Conservation (phyloP, 2,113 vertebrate species). For the Nannospalax galili region DNA sequence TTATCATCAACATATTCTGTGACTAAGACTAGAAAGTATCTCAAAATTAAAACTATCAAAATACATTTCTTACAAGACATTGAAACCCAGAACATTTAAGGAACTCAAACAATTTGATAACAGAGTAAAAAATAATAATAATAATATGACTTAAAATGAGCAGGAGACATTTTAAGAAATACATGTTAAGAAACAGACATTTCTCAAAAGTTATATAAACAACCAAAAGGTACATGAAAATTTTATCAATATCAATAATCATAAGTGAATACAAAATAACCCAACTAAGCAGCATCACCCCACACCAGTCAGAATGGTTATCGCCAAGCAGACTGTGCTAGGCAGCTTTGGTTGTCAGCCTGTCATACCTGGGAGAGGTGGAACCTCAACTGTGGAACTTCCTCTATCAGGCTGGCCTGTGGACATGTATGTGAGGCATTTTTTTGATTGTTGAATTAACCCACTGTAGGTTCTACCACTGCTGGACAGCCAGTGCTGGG, state of each 20-base stretch:
- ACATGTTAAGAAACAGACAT: background rate
- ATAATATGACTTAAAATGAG: background rate
- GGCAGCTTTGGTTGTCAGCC: too few species aligned
- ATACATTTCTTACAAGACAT: background rate
- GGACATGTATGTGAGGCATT: too few species aligned
- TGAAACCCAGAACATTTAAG: background rate
- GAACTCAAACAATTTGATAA: background rate
- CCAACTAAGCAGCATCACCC: background rate
- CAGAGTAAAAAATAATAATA: too few species aligned
- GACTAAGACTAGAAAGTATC: background rate
- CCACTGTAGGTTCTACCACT: too few species aligned
- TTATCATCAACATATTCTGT: background rate
- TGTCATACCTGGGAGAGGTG: too few species aligned
- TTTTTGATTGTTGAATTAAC: too few species aligned
- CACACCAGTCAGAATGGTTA: background rate
- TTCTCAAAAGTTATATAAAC: background rate
- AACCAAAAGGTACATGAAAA: background rate
- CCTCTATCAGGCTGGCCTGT: too few species aligned
- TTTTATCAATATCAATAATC: background rate
- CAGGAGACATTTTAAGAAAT: too few species aligned
- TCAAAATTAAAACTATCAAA: constrained; percentile 7
- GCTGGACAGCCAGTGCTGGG: too few species aligned
- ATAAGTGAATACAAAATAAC: background rate
- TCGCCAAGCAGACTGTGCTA: too few species aligned
- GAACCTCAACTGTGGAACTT: too few species aligned